Base-by-base conservation (phyloP, 2,888 invertebrate species). In the Masnerella sp. region DNA sequence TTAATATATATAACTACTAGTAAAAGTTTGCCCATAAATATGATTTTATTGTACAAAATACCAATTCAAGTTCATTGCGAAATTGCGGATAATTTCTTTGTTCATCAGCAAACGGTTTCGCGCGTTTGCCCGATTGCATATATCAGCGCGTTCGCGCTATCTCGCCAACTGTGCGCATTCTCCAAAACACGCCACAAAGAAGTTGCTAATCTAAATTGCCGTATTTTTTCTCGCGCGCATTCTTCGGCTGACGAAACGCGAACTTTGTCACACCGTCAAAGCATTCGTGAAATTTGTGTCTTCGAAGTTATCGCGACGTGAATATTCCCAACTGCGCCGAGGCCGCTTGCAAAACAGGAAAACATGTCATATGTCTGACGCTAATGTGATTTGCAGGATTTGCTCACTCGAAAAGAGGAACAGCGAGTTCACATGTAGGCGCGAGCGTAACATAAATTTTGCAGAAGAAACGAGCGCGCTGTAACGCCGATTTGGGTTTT, bases 301-400 rank as follows among this genome's bases (percentile, higher is more conserved):
- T 52, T 69, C 54, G 47, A 62, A 61, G 51, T 47, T 51, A 51
- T 56, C 54, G 17, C 40, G 40, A 56, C 32, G 43, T 9, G 54
- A 65, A 65, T 72, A 65, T 59, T 65, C 54, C 59, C 45, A 54
- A 56, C 47, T 56, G 56, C 54, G 47, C 15, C 47, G 52, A 61
- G 69, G 61, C 61, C 62, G 70, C 47, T 79, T 82, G 79, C 79
- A 78, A 82, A 82, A 82, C 78, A 80, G 80, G 80, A 82, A 80
- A 82, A 77, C 81, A 72, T 77, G 78, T 78, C 73, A 76, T 71
- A 42, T 62, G 75, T 51, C 40, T 71, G 77, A 80, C 78, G 78
- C 75, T 82, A 82, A 82, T 81, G 79, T 77, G 79, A 82, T 82
- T 82, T 81, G 80, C 79, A 68, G 70, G 72, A 75, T 64, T 62